A percentile compares a stretch with the other conserved stretches of the same genome.
phyloP scores from a whole-genome alignment of 1,140 invertebrate species.

The Metopolophium dirhodum region DNA sequence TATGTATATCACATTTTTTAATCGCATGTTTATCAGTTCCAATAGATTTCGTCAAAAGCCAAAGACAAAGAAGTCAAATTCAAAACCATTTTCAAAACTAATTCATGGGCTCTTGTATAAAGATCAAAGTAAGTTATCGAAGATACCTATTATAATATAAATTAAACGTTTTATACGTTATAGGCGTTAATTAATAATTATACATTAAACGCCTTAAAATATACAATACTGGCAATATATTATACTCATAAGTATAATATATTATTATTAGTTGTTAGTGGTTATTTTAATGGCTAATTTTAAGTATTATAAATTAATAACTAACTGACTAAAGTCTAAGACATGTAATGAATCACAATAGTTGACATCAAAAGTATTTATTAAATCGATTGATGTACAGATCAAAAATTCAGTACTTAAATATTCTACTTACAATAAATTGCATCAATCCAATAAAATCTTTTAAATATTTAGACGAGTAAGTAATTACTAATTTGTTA shows the following conservation, averaged over 20 bases:
- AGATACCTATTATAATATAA: background rate
- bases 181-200: too few relatives aligned
- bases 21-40: background rate
- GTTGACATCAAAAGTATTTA: background rate
- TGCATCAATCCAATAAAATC: too few relatives aligned
- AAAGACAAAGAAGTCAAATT: background rate
- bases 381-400: background rate
- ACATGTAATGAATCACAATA: background rate
- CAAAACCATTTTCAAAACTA: constrained; percentile 28
- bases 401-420: background rate
- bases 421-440: too few relatives aligned
- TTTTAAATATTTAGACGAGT: too few relatives aligned
- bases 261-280: background rate
- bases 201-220: background rate
- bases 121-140: background rate
- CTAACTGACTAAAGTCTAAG: too few relatives aligned
- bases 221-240: background rate
- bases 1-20: background rate
- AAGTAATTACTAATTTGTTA: too few relatives aligned
- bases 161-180: too few relatives aligned
- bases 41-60: constrained; percentile 35
- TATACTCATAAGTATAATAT: background rate
- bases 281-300: too few relatives aligned
- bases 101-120: constrained; percentile 14
- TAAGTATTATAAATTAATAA: too few relatives aligned